Conservation (phyloP, 1,140 invertebrate species). For the Akabosia matsudoensis region DNA sequence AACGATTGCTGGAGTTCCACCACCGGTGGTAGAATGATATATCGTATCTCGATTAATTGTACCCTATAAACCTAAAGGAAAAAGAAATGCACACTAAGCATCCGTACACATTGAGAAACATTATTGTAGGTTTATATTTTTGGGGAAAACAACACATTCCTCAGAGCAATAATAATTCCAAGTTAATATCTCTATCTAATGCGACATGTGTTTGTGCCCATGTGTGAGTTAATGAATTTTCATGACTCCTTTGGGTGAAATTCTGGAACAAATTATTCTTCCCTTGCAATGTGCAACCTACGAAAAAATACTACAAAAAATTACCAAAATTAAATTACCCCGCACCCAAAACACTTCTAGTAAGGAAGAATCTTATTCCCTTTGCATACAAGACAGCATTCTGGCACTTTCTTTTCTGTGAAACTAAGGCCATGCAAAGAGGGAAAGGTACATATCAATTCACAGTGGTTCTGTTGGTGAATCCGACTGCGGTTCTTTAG, state of each 20-base stretch:
- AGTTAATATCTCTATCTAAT: not conserved
- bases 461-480: too few species aligned
- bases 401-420: not conserved
- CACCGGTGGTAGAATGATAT: too few species aligned
- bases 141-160: not conserved
- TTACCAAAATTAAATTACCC: not conserved
- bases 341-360: too few species aligned
- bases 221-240: slow-evolving; percentile 14
- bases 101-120: too few species aligned
- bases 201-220: slow-evolving; percentile 2
- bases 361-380: too few species aligned
- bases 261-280: not conserved
- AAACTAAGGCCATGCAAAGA: too few species aligned
- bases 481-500: too few species aligned
- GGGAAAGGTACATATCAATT: too few species aligned
- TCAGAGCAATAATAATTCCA: not conserved
- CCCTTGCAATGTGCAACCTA: not conserved
- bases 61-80: too few species aligned
- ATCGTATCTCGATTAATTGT: too few species aligned
- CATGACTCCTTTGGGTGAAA: slow-evolving; percentile 3
- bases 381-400: not conserved
- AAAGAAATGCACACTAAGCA: not conserved
- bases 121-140: not conserved
- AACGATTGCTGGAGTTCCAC: too few species aligned
- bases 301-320: not conserved